Evolutionary conservation across 2,797 vertebrate species (phyloP).

Genomic region (Sorex maritimensis): DNA sequence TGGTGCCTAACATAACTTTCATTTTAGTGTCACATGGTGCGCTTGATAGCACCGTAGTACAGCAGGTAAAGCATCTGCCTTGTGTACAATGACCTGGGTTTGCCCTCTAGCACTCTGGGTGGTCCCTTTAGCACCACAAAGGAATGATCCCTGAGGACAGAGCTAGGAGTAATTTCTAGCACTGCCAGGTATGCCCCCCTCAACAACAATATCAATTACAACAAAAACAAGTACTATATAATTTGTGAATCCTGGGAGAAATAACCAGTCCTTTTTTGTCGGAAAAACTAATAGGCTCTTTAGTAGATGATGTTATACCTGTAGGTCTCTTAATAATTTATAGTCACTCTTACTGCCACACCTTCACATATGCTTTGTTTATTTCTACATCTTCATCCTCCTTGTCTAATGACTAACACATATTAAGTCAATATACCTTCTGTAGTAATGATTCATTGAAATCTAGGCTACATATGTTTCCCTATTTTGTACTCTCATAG

Average conservation of each 20-base stretch:
- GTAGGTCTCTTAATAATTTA: accelerated
- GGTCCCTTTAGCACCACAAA: no score
- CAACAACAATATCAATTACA: no score
- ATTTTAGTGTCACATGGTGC: no score
- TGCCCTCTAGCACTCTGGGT: no score
- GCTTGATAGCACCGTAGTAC: no score
- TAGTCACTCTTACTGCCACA: background rate
- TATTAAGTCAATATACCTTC: background rate
- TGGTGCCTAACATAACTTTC: no score
- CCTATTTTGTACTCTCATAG: background rate
- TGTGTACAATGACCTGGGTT: no score
- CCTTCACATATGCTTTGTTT: background rate
- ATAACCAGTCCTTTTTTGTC: background rate
- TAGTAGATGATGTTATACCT: background rate
- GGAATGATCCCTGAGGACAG: no score
- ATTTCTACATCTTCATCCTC: background rate
- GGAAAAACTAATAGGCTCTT: background rate
- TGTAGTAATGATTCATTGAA: background rate
- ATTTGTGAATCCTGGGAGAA: background rate
- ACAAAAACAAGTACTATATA: background rate
- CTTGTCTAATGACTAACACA: background rate
- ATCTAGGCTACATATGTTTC: background rate
- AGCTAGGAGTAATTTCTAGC: no score
- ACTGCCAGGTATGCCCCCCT: no score
- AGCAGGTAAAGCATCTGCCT: no score